Conservation (phyloP, 2,888 invertebrate species). For the Ochlodes sylvanus region DNA sequence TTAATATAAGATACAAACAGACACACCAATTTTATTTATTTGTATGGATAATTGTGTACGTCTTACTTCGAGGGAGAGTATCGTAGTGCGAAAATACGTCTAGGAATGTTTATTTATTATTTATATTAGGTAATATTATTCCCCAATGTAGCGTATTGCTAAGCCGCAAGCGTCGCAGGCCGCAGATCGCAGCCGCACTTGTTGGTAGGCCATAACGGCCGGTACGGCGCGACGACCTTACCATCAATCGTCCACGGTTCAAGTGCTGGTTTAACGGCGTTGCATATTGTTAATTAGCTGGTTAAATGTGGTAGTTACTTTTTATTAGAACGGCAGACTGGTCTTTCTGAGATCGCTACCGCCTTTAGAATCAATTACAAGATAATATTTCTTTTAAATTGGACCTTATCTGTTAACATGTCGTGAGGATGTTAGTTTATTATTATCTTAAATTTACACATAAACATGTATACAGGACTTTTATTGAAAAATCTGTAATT, state of each 20-base stretch:
- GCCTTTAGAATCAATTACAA: constrained; percentile 1
- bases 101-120: too few species aligned
- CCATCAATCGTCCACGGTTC: constrained; percentile 26
- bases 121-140: too few species aligned
- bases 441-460: not conserved
- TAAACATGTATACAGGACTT: too few species aligned
- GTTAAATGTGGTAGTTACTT: constrained; percentile 30
- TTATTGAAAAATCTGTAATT: too few species aligned
- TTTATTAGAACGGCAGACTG: constrained; percentile 26
- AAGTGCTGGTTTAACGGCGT: constrained; percentile 18
- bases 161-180: not conserved
- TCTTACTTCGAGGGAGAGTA: too few species aligned
- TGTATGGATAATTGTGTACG: too few species aligned
- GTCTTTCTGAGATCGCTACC: constrained; percentile 3
- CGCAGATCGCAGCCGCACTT: constrained; percentile 10
- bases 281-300: constrained; percentile 28
- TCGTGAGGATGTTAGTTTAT: too few species aligned
- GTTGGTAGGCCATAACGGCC: not conserved
- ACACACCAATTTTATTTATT: too few species aligned
- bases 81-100: too few species aligned
- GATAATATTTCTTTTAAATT: constrained; percentile 2
- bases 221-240: constrained; percentile 7
- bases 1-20: too few species aligned
- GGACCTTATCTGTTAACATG: not conserved
- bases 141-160: too few species aligned